Base-by-base conservation (phyloP, 1,140 invertebrate genomes). In the Zaprionus gabonicus region DNA sequence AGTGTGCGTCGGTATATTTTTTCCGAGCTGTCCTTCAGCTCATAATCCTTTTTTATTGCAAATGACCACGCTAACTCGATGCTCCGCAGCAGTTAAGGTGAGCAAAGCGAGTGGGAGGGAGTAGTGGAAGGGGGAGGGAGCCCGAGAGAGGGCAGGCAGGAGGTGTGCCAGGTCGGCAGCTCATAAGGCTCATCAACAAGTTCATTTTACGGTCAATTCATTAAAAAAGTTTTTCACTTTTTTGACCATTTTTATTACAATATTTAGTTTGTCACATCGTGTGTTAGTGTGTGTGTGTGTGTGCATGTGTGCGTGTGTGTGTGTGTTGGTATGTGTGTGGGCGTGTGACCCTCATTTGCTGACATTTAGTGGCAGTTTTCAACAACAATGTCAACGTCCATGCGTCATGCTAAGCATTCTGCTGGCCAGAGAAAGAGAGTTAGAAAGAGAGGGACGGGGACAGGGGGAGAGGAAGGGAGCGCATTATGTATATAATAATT, bases 151-250 rank as follows among this genome's bases (percentile, higher is more conserved):
- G 17, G 23, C 27, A 59, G 57, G 44, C 34, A 44, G 64, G 72
- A 64, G 63, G 74, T 71, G 46, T 51, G 65, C 38, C 67, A 49
- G 53, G 70, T 49, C 64, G 69, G 59, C 85, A 82, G 85, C 85
- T 90, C 85, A 70, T 88, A 90, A 88, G 81, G 76, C 85, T 90
- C 87, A 91, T 91, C 87, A 91, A 91, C 87, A 91, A 91, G 87
- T 91, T 91, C 83, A 91, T 91, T 91, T 91, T 91, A 91, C 87
- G 87, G 87, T 91, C 87, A 91, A 91, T 91, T 91, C 87, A 91
- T 87, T 91, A 91, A 84, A 91, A 91, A 91, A 83, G 57, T 78
- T 83, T 76, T 71, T 72, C 71, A 76, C 69, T 83, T 83, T 71
- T 64, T 70, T 62, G 31, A 49, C 20, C 70, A 73, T 76, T 80